Percentiles rank a stretch among this genome's conserved stretches.
Evolutionary conservation across 2,888 invertebrate genomes (phyloP).

Genomic region (Agrochola lota): DNA sequence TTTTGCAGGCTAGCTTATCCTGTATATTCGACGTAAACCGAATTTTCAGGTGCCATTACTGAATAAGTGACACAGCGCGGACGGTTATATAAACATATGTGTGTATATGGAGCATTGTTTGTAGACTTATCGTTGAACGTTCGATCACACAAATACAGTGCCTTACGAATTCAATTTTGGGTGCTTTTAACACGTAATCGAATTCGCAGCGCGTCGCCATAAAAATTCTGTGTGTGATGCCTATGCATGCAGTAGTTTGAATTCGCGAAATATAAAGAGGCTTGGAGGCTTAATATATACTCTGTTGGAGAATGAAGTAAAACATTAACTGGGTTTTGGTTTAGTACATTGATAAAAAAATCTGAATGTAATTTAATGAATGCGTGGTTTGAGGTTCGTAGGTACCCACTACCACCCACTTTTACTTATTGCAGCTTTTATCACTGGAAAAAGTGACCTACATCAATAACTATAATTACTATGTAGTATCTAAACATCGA

Average conservation of each 20-base stretch:
- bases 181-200: conserved; percentile 71
- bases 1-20: not conserved
- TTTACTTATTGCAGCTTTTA: too few species aligned
- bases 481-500: too few species aligned
- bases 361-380: too few species aligned
- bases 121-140: conserved; percentile 30
- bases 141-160: conserved; percentile 54
- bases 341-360: too few species aligned
- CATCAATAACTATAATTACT: too few species aligned
- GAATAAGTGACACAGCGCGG: conserved; percentile 22
- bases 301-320: too few species aligned
- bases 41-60: conserved; percentile 17
- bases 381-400: too few species aligned
- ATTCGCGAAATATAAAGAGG: not conserved
- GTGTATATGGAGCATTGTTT: conserved; percentile 23
- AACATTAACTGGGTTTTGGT: too few species aligned
- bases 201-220: conserved; percentile 61
- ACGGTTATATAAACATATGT: not conserved
- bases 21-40: not conserved
- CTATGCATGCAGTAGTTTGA: conserved; percentile 16
- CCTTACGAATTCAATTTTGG: conserved; percentile 68
- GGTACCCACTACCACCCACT: too few species aligned
- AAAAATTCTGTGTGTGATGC: conserved; percentile 50
- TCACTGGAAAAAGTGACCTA: too few species aligned
- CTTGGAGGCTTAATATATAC: not conserved